Conservation (phyloP, 2,888 invertebrate species). For the Meta bourneti region DNA sequence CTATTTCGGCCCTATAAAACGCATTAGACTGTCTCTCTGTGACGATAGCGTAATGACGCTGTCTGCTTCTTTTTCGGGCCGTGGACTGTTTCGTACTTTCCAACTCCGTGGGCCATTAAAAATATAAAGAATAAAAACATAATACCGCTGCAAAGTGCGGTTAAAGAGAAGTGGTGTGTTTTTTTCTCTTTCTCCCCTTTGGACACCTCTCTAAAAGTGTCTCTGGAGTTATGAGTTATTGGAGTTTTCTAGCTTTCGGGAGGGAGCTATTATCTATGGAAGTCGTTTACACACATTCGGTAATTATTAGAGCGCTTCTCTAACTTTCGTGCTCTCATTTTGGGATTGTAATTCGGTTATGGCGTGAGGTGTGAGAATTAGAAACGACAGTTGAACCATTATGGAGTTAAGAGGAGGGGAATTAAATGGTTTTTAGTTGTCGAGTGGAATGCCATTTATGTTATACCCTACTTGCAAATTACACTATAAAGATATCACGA, state of each 20-base stretch:
- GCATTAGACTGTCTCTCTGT: slow-evolving; percentile 20
- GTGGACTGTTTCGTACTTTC: slow-evolving; percentile 32
- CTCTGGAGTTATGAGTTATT: slow-evolving; percentile 33
- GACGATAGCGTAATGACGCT: slow-evolving; percentile 1
- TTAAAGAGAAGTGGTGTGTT: neutral
- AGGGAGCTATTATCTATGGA: no score
- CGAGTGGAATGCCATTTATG: no score
- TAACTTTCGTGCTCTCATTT: no score
- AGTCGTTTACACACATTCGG: no score
- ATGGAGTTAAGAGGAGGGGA: neutral
- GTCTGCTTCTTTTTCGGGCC: neutral
- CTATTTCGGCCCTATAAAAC: slow-evolving; percentile 38
- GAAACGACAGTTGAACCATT: neutral
- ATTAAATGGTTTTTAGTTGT: neutral
- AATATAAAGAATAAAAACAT: slow-evolving; percentile 8
- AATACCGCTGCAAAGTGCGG: slow-evolving; percentile 1
- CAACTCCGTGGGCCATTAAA: neutral
- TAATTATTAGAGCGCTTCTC: no score
- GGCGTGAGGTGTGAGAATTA: neutral
- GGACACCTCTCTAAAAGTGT: neutral
- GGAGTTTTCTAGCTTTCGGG: neutral
- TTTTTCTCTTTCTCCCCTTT: neutral
- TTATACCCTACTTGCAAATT: no score
- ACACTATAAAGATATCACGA: no score
- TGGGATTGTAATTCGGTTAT: neutral